phyloP scores from a whole-genome alignment of 2,888 invertebrate genomes.

The Diaprepes abbreviatus region DNA sequence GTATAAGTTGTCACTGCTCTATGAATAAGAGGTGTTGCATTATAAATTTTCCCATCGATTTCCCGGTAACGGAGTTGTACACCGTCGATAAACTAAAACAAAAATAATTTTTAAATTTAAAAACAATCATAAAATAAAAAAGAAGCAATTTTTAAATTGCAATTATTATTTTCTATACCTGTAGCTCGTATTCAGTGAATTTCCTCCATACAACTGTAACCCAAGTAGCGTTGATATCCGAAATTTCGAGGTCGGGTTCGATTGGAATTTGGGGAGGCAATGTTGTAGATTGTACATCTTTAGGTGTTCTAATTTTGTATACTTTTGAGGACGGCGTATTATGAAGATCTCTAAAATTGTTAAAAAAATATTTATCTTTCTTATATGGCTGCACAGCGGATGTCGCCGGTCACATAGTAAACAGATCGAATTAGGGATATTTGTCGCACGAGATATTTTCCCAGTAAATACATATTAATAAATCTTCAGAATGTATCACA shows the following conservation, averaged over 20 bases:
- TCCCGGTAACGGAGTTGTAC: slow-evolving; percentile 89
- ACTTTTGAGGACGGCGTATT: slow-evolving; percentile 84
- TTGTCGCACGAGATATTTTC: no score
- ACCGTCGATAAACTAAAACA: slow-evolving; percentile 83
- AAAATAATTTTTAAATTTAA: no score
- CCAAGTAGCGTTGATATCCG: slow-evolving; percentile 84
- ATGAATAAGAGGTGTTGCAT: slow-evolving; percentile 88
- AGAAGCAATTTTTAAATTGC: no score
- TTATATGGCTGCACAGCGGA: no score
- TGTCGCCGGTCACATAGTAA: no score
- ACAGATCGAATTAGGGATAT: no score
- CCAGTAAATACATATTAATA: no score
- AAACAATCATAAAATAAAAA: no score
- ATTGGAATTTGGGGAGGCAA: slow-evolving; percentile 75
- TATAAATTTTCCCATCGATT: slow-evolving; percentile 85
- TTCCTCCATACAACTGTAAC: slow-evolving; percentile 86
- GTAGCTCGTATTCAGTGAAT: slow-evolving; percentile 82
- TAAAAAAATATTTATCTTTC: no score
- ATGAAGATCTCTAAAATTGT: slow-evolving; percentile 72
- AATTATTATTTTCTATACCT: slow-evolving; percentile 37
- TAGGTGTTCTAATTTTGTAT: slow-evolving; percentile 81
- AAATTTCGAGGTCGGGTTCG: slow-evolving; percentile 80
- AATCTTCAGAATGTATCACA: no score
- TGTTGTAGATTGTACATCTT: slow-evolving; percentile 66
- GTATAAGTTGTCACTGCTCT: slow-evolving; percentile 83